Evolutionary conservation across 2,888 invertebrate species (phyloP), one percentile per base, ranked within the genome.

Genomic region (Ormyrus rosae): DNA sequence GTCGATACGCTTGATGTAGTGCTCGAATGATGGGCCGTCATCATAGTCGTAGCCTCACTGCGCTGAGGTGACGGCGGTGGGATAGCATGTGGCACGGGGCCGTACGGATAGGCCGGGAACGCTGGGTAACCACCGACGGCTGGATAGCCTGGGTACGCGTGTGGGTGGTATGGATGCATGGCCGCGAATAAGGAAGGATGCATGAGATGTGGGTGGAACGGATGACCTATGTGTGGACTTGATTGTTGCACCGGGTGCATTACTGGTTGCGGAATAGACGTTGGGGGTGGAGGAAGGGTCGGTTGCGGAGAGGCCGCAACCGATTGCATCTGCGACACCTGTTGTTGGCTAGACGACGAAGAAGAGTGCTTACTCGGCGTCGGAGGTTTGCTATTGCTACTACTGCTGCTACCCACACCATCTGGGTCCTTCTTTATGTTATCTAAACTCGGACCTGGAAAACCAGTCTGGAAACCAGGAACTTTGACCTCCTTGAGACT

Each of bases 401-500:
- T 91, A 67, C 51, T 78, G 8, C 45, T 78, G 86, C 88, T 88
- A 3, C 88, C 87, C 74, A 88, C 89, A 83, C 91, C 90, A 67
- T 95, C 95, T 19, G 95, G 95, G 89, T 95, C 95, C 84, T 95
- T 95, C 88, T 95, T 96, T 82, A 95, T 95, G 85, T 93, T 94
- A 64, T 95, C 95, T 85, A 95, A 91, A 84, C 93, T 92, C 19
- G 95, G 94, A 7, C 95, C 95, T 64, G 94, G 92, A 87, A 94
- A 94, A 70, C 93, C 93, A 64, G 93, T 92, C 80, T 94, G 93
- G 87, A 94, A 94, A 55, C 95, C 95, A 58, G 95, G 95, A 8
- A 96, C 95, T 92, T 96, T 96, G 0, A 96, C 95, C 89, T 96
- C 96, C 88, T 95, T 95, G 8, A 96, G 91, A 84, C 95, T 95